A percentile compares a stretch with the other conserved stretches of the same genome.
Evolutionary conservation across 2,888 invertebrate species (phyloP).

Genomic region (Diaphora mendica): DNA sequence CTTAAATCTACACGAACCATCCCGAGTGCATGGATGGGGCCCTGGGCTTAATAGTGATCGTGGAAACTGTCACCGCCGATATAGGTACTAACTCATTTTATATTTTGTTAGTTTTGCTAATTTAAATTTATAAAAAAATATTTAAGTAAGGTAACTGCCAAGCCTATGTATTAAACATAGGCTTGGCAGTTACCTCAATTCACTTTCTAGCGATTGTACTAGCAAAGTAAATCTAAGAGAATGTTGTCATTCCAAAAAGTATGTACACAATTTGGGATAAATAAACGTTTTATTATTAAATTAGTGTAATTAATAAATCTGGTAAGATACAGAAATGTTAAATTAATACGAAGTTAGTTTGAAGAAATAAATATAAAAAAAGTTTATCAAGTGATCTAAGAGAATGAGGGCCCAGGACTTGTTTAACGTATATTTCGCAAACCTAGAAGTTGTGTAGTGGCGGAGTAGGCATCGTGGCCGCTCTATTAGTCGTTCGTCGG

Average conservation of each 20-base stretch:
- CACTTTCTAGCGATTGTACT: too few relatives aligned
- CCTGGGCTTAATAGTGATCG: not conserved
- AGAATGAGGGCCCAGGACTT: conserved; percentile 13
- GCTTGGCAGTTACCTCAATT: too few relatives aligned
- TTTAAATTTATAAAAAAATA: too few relatives aligned
- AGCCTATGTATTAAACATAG: too few relatives aligned
- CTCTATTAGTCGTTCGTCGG: conserved; percentile 67
- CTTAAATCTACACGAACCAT: not conserved
- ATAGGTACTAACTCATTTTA: not conserved
- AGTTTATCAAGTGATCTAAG: not conserved
- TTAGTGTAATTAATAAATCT: too few relatives aligned
- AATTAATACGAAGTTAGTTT: not conserved
- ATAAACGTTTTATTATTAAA: too few relatives aligned
- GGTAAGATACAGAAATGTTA: not conserved
- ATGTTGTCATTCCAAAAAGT: too few relatives aligned
- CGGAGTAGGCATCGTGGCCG: conserved; percentile 50
- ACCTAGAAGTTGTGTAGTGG: conserved; percentile 34
- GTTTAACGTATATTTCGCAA: conserved; percentile 57
- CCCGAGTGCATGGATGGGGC: not conserved
- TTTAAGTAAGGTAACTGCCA: too few relatives aligned
- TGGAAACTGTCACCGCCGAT: not conserved
- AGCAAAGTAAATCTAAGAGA: too few relatives aligned
- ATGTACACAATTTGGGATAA: too few relatives aligned
- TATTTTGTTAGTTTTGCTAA: too few relatives aligned
- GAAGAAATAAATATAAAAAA: not conserved